Conservation (phyloP, 2,797 vertebrate genomes). For the Aldrovandia affinis region DNA sequence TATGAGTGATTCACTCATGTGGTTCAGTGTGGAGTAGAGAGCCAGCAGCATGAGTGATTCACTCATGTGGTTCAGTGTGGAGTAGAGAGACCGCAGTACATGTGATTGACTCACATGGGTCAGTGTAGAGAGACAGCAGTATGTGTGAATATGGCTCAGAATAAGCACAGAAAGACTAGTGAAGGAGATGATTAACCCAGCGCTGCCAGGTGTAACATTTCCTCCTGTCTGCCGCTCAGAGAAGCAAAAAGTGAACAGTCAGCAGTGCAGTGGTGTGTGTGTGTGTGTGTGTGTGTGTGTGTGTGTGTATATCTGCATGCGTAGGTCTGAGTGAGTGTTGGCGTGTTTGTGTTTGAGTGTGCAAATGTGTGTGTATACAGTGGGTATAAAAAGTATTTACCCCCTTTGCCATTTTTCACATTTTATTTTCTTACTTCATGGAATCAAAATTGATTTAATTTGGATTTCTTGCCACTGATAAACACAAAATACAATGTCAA, state of each 20-base stretch:
- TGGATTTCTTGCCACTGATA: too few species aligned
- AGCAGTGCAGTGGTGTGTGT: conserved; percentile 30
- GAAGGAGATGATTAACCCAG: conserved; percentile 32
- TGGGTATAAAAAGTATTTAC: too few species aligned
- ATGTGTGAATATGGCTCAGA: not conserved
- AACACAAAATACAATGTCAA: too few species aligned
- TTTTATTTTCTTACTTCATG: too few species aligned
- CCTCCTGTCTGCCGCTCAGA: conserved; percentile 24
- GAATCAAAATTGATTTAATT: too few species aligned
- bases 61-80: not conserved
- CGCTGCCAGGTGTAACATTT: conserved; percentile 37
- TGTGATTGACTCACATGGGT: too few species aligned
- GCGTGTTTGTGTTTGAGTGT: conserved; percentile 32
- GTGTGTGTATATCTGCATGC: conserved; percentile 23
- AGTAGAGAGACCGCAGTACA: too few species aligned
- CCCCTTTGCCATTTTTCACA: not conserved
- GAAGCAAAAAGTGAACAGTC: conserved; percentile 36
- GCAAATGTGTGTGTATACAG: conserved; percentile 16
- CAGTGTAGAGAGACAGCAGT: not conserved
- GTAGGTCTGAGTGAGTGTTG: conserved; percentile 18
- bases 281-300: conserved; percentile 35
- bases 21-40: not conserved
- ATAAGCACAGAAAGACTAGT: not conserved
- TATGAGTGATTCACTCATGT: not conserved
- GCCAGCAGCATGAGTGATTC: not conserved